Base-by-base conservation (phyloP, 2,113 vertebrate genomes). In the Malurus elegans region DNA sequence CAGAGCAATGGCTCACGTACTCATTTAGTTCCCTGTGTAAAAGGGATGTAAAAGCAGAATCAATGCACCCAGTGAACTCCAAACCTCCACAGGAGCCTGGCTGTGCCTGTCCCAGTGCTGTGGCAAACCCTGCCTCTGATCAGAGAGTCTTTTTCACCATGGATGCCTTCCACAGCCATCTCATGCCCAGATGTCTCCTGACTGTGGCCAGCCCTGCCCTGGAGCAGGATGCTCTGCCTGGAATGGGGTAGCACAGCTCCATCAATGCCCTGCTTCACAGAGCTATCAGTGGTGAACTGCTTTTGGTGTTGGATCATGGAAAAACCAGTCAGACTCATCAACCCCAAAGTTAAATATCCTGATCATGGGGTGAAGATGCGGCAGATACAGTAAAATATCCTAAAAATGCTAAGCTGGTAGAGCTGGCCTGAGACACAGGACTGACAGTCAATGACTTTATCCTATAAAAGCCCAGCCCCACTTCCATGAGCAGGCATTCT, bases 81-180 rank as follows among this genome's bases (percentile, higher is more conserved):
- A 65, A 5, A 14, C 2, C 14, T 31, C 9, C 24, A 10, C 50
- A 0, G n/a, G 45, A 86, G 10, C 32, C 40, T 72, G 20, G 12
- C 48, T 1, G 44, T 40, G 1, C 2, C 44, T 67, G 65, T 66
- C 42, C 42, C 47, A 18, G 11, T 4, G 8, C 36, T 25, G 14
- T 0, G 2, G n/a, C 64, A 88, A 24, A 50, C 16, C 31, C 74
- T 8, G 5, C 9, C 48, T 10, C 60, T n/a, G 24, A 54, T 78
- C 7, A 0, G 1, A 1, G 3, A 7, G 47, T 11, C 3, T 9
- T 7, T 56, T n/a, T 17, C 50, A 60, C 25, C 42, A 11, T 8
- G 2, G 0, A 4, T 32, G 53, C 67, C 67, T 87, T 53, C 62
- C 58, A 14, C 24, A 56, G 26, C 19, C 36, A 31, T 12, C 62